A percentile compares a stretch with the other conserved stretches of the same genome.
These are phyloP conservation scores for Scleropages formosus DNA, from an alignment of 2,797 vertebrate species.

Conservation along the genomic window DNA sequence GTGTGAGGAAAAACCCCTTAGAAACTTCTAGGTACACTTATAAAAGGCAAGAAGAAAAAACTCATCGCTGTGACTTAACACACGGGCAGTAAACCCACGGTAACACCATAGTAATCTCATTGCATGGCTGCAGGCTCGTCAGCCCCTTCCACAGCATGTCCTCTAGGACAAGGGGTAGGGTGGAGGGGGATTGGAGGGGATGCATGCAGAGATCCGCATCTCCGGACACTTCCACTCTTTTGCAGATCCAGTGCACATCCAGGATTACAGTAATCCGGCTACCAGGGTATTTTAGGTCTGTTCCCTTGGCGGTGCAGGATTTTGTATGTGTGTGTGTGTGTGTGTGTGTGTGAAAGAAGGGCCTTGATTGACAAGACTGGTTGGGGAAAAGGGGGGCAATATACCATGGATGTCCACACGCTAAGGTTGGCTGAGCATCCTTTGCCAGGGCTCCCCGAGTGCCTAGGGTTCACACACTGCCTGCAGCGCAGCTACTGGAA, in stretches of 20 bases:
- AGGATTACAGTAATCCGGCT: conserved; percentile 65
- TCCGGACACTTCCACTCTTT: neutral
- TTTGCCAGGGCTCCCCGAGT: neutral
- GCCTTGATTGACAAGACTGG: neutral
- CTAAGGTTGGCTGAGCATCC: no score
- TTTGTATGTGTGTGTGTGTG: no score
- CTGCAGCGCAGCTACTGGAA: no score
- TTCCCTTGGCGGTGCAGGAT: neutral
- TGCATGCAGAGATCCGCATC: neutral
- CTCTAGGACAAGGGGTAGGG: neutral
- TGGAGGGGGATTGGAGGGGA: neutral
- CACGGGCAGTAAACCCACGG: neutral
- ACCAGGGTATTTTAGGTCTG: conserved; percentile 55
- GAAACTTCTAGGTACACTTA: neutral
- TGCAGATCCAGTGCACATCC: conserved; percentile 3
- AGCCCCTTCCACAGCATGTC: no score
- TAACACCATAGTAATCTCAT: neutral
- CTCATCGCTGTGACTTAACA: no score
- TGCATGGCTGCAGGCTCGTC: no score
- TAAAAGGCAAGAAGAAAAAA: no score
- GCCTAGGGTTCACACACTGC: neutral
- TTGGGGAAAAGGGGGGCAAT: neutral
- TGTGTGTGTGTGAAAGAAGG: no score
- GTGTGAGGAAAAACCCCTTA: neutral
- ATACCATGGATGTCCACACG: no score